Evolutionary conservation across 2,113 vertebrate species (phyloP).

Genomic region (Oryzias curvinotus): DNA sequence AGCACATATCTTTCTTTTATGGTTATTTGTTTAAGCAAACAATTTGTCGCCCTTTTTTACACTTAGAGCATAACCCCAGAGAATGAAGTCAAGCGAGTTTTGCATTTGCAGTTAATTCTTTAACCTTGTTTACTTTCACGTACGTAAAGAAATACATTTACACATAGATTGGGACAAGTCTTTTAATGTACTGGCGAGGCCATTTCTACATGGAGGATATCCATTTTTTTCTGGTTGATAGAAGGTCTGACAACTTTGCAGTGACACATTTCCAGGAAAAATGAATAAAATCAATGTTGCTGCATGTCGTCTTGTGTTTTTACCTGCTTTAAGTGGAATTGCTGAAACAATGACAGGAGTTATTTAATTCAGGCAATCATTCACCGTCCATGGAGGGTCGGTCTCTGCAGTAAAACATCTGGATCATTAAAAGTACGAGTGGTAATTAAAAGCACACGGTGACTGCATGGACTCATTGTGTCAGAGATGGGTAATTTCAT

Average conservation of each 20-base stretch:
- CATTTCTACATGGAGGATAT: too few species aligned
- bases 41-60: conserved; percentile 22
- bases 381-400: conserved; percentile 25
- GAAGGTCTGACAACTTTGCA: too few species aligned
- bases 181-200: too few species aligned
- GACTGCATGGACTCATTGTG: conserved; percentile 66
- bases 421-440: conserved; percentile 57
- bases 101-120: too few species aligned
- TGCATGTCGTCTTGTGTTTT: conserved; percentile 1
- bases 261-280: neutral
- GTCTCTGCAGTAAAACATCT: conserved; percentile 52
- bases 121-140: too few species aligned
- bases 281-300: neutral
- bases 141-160: too few species aligned
- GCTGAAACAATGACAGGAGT: conserved; percentile 22
- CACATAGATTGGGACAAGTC: too few species aligned
- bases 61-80: conserved; percentile 17
- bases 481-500: conserved; percentile 60
- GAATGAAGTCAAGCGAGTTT: too few species aligned
- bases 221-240: too few species aligned
- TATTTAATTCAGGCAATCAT: conserved; percentile 38
- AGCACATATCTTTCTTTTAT: conserved; percentile 50
- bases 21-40: conserved; percentile 46
- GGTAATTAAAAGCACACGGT: conserved; percentile 45
- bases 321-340: conserved; percentile 13